Percentiles rank a stretch among this genome's conserved stretches.
phyloP scores from a whole-genome alignment of 2,113 vertebrate species.

The Uropsilus gracilis region DNA sequence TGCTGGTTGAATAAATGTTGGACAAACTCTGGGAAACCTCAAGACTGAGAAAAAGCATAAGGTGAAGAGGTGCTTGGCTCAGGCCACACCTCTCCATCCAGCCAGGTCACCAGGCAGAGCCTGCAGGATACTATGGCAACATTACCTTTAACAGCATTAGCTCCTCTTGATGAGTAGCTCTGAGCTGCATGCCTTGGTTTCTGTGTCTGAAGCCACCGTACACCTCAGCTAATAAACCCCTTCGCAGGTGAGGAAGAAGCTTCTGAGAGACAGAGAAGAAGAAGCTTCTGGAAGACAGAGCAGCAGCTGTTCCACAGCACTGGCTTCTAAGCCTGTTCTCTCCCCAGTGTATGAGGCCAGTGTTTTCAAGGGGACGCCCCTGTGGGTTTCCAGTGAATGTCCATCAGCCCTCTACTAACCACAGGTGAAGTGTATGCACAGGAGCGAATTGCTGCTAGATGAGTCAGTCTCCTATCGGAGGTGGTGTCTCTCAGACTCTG shows the following conservation, averaged over 20 bases:
- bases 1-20: background rate
- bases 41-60: background rate
- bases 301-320: too few species aligned
- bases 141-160: background rate
- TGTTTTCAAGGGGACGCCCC: background rate
- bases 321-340: background rate
- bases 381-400: background rate
- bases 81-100: background rate
- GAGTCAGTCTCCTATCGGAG: too few species aligned
- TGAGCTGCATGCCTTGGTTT: background rate
- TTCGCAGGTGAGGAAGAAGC: background rate
- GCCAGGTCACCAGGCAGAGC: background rate
- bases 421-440: too few species aligned
- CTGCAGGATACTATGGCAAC: too few species aligned
- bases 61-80: accelerated
- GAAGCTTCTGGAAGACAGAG: background rate
- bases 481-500: background rate
- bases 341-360: background rate
- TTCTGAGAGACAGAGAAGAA: background rate
- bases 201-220: too few species aligned
- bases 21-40: background rate
- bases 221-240: too few species aligned
- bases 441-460: too few species aligned
- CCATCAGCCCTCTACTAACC: background rate
- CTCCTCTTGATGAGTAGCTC: background rate